A percentile compares a stretch with the other conserved stretches of the same genome.
phyloP scores from a whole-genome alignment of 2,797 vertebrate genomes.

The Cirrhinus molitorella region DNA sequence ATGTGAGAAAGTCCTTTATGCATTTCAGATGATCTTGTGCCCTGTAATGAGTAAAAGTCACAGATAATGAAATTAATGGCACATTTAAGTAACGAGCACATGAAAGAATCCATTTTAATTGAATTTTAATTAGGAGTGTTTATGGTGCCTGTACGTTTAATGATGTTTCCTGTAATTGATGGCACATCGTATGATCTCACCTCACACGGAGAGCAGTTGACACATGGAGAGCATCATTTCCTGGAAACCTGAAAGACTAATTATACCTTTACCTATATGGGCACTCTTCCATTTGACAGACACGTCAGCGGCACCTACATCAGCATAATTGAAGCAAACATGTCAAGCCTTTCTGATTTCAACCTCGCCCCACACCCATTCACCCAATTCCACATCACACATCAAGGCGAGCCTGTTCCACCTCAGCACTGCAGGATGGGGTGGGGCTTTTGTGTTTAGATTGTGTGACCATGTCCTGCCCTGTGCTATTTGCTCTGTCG shows the following conservation, averaged over 20 bases:
- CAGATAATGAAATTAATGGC: slow-evolving; percentile 54
- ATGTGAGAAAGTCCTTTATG: slow-evolving; percentile 19
- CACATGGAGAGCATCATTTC: slow-evolving; percentile 35
- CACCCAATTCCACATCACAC: slow-evolving; percentile 74
- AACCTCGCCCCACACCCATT: slow-evolving; percentile 68
- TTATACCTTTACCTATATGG: slow-evolving; percentile 65
- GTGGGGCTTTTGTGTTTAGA: slow-evolving; percentile 50
- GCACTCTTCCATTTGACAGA: slow-evolving; percentile 56
- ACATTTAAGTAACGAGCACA: slow-evolving; percentile 31
- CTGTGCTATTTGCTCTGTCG: slow-evolving; percentile 59
- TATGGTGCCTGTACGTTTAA: slow-evolving; percentile 43
- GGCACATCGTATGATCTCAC: slow-evolving; percentile 15
- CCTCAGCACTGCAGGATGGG: slow-evolving; percentile 64
- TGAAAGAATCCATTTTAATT: slow-evolving; percentile 51
- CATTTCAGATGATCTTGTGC: neutral
- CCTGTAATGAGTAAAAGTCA: slow-evolving; percentile 37
- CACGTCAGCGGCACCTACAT: slow-evolving; percentile 69
- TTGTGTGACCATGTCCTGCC: slow-evolving; percentile 39
- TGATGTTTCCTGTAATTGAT: slow-evolving; percentile 37
- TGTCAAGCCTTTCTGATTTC: slow-evolving; percentile 72
- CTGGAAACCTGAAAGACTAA: slow-evolving; percentile 59
- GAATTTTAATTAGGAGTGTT: slow-evolving; percentile 53
- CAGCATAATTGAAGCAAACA: slow-evolving; percentile 83
- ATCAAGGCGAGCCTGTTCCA: slow-evolving; percentile 73
- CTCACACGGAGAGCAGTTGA: slow-evolving; percentile 20